A percentile compares a stretch with the other conserved stretches of the same genome.
Evolutionary conservation across 2,113 vertebrate genomes (phyloP).

Genomic region (Calcarius ornatus): DNA sequence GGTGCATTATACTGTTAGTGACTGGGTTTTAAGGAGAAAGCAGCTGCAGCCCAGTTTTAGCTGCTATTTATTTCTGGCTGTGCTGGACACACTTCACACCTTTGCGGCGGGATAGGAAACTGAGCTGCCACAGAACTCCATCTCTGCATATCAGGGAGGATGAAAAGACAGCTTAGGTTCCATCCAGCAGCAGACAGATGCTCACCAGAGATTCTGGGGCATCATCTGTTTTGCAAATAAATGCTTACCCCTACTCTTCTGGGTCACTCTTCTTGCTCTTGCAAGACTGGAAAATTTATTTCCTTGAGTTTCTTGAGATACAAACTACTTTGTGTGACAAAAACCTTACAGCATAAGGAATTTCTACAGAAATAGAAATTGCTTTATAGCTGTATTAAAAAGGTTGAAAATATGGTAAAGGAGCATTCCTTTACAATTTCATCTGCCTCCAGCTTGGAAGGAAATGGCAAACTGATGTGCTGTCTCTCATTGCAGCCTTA

Average conservation of each 20-base stretch:
- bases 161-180: neutral
- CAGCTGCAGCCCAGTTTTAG: neutral
- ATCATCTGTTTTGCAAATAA: neutral
- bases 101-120: neutral
- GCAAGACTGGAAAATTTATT: neutral
- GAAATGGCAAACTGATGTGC: neutral
- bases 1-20: neutral
- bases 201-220: neutral
- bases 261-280: neutral
- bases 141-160: neutral
- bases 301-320: neutral
- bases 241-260: neutral
- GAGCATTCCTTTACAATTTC: neutral
- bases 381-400: neutral
- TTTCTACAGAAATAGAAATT: neutral
- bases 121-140: neutral
- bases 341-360: neutral
- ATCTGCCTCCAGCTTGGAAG: neutral
- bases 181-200: neutral
- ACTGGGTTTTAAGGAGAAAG: neutral
- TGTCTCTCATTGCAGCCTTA: neutral
- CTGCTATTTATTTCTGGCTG: neutral
- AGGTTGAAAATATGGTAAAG: neutral
- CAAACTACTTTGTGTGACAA: neutral
- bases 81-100: fast-evolving